These are phyloP conservation scores for Protaetia brevitarsis DNA, from an alignment of 1,140 invertebrate species.

Conservation along the genomic window DNA sequence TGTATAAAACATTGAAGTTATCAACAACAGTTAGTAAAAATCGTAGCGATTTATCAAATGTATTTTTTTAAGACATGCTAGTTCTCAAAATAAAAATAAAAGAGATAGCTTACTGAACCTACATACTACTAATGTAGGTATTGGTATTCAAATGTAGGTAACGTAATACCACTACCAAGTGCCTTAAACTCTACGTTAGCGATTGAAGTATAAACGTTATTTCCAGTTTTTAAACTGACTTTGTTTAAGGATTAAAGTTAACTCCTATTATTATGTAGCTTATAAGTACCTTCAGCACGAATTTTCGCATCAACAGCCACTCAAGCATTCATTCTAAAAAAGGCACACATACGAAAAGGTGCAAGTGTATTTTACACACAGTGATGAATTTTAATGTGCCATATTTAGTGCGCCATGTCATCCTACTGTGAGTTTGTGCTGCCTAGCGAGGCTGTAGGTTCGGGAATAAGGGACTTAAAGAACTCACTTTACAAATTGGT, in stretches of 20 bases:
- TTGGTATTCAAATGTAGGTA: constrained; percentile 66
- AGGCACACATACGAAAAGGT: constrained; percentile 45
- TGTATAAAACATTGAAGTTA: too few species aligned
- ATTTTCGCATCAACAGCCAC: not conserved
- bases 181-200: constrained; percentile 13
- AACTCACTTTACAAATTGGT: not conserved
- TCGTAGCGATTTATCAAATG: too few species aligned
- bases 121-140: constrained; percentile 44
- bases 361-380: constrained; percentile 49
- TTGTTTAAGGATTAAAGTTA: not conserved
- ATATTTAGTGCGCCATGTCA: constrained; percentile 49
- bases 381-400: constrained; percentile 41
- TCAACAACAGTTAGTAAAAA: too few species aligned
- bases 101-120: constrained; percentile 8
- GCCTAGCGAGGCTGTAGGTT: constrained; percentile 42
- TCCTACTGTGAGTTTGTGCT: constrained; percentile 48
- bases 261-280: not conserved
- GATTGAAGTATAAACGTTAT: not conserved
- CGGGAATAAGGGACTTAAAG: not conserved
- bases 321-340: not conserved
- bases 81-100: not conserved
- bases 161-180: constrained; percentile 36
- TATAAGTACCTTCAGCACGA: not conserved
- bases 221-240: not conserved
- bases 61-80: constrained; percentile 6